Base-by-base conservation (phyloP, 1,140 invertebrate genomes). In the Drosophila carrolli region DNA sequence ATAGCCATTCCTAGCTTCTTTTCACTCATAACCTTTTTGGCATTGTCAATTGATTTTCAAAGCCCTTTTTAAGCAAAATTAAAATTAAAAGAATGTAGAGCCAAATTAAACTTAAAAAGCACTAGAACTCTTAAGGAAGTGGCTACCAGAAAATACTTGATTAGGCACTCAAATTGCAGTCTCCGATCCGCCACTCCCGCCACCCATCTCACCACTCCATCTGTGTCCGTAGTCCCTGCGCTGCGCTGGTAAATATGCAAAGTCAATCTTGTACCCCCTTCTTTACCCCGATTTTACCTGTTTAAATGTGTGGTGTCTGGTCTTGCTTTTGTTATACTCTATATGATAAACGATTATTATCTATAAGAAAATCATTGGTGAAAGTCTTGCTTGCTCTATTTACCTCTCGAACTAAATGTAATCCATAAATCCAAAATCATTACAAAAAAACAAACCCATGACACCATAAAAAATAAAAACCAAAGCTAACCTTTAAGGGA, bases 241-340 rank as follows among this genome's bases (percentile, higher is more conserved):
- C 86, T 78, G 78, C 74, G 84, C 84, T 89, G 84, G 84, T 89
- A 89, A 89, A 89, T 89, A 89, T 81, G 55, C 65, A 82, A 77
- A 79, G 41, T 73, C 32, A 74, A 73, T 51, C 19, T 74, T 55
- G 51, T 61, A 44, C 32, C 35, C 37, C 38, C 37, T 60, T 74
- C 35, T 35, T 50, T 60, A 38, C n/a, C 38, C 43, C 67, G 41
- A 78, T 61, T 53, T 55, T 78, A 43, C 54, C 57, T 85, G 78
- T 86, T 38, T 74, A 68, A 62, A 79, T 88, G 83, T 86, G 83
- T 86, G 83, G 83, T 86, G 84, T 88, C 84, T 88, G 83, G 82
- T 83, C 71, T 88, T 91, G 73, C 78, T 90, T 90, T 70, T 74
- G 38, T 57, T 61, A 29, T 85, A 44, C 40, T 29, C 55, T 46